These are phyloP conservation scores for Denticeps clupeoides DNA, from an alignment of 2,797 vertebrate genomes.

Conservation along the genomic window DNA sequence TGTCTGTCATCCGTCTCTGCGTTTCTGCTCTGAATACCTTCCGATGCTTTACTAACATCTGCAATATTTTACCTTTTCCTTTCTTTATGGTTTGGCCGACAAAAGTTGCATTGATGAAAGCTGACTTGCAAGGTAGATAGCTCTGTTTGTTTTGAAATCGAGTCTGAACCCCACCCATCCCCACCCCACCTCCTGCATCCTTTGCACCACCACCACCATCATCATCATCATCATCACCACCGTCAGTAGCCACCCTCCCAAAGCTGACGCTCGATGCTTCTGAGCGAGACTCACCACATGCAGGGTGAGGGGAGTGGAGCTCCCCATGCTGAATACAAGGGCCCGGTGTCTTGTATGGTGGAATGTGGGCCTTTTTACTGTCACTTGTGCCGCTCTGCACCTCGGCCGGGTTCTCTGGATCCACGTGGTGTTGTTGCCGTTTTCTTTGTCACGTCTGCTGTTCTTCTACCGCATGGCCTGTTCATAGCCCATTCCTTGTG, in stretches of 20 bases:
- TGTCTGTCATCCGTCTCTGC: slow-evolving; percentile 60
- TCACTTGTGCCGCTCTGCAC: background rate
- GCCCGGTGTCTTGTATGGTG: background rate
- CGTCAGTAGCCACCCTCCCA: background rate
- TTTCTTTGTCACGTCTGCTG: background rate
- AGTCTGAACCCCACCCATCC: slow-evolving; percentile 59
- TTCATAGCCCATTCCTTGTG: background rate
- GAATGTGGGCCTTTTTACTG: background rate
- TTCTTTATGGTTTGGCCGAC: slow-evolving; percentile 82
- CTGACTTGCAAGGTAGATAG: slow-evolving; percentile 99
- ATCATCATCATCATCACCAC: background rate
- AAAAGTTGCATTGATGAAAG: slow-evolving; percentile 99
- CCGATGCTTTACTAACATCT: slow-evolving; percentile 84
- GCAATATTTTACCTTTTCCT: slow-evolving; percentile 89
- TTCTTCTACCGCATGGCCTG: background rate
- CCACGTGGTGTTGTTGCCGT: background rate
- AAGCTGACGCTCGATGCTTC: background rate
- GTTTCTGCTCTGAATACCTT: slow-evolving; percentile 42
- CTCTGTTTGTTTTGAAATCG: slow-evolving; percentile 71
- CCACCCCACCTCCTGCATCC: slow-evolving; percentile 1
- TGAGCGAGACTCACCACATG: background rate
- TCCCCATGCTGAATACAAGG: background rate
- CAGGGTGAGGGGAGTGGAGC: no score
- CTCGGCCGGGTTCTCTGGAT: background rate
- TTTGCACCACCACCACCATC: slow-evolving; percentile 5